Conservation (phyloP, 2,113 vertebrate species). For the Petaurus breviceps region DNA sequence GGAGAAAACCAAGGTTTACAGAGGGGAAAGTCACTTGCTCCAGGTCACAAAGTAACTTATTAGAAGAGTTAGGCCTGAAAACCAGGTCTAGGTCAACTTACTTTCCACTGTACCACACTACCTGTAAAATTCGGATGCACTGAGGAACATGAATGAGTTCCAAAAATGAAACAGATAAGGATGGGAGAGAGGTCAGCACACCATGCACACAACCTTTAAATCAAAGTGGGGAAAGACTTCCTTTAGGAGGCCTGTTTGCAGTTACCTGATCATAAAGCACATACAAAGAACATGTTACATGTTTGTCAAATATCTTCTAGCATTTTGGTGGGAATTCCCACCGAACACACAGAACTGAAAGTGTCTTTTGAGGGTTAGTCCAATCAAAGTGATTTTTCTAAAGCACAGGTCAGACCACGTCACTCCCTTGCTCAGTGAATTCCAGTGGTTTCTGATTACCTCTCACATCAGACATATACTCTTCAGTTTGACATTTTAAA, state of each 20-base stretch:
- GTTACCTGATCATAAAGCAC: not conserved
- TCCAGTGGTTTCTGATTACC: not conserved
- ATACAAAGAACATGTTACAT: not conserved
- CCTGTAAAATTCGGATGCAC: not conserved
- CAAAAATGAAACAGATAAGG: not conserved
- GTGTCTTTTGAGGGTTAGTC: not conserved
- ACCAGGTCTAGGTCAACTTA: not conserved
- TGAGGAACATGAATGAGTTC: not conserved
- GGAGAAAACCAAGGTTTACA: not conserved
- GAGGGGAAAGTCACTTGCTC: not conserved
- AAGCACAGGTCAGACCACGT: not conserved
- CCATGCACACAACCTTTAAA: not conserved
- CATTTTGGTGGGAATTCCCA: not conserved
- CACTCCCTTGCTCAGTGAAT: not conserved
- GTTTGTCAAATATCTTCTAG: not conserved
- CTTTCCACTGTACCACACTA: not conserved
- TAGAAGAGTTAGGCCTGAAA: too few relatives aligned
- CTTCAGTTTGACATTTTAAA: not conserved
- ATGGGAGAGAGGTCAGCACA: not conserved
- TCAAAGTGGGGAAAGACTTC: not conserved
- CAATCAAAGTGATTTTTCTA: not conserved
- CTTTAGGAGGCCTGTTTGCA: not conserved
- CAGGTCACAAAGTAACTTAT: not conserved
- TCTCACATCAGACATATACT: not conserved
- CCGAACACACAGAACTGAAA: not conserved